Evolutionary conservation across 2,113 vertebrate genomes (phyloP), one percentile per base, ranked within the genome.

Genomic region (Xenopus tropicalis): DNA sequence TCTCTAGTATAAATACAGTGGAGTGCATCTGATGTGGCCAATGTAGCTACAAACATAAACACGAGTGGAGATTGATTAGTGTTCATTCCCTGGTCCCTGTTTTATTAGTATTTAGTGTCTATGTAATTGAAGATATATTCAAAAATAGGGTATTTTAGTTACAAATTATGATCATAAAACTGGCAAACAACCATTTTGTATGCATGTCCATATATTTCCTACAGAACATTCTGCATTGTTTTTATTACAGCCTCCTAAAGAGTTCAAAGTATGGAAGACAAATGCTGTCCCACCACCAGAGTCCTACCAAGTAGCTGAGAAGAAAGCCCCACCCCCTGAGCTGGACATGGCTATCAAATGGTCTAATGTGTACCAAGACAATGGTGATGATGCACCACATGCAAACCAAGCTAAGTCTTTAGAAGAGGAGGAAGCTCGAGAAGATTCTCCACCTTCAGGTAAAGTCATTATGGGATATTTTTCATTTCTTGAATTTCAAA

Each of bases 281-380:
- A 96, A 90, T 44, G 95, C 92, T 1, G 94, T 96, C 0, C 95
- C 96, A 0, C 95, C 96, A 1, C 96, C 96, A 0, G 92, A 95
- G 72, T 90, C 83, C 56, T 97, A 98, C 65, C 46, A 80, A 25
- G 43, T 86, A 1, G 93, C 94, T 84, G 94, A 89, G 86, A 94
- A 93, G 82, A 91, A 91, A 3, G 91, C 92, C 1, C 87, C 95
- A 0, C 93, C 93, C 0, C 92, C 93, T 0, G 95, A 95, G 29
- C 87, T 93, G 78, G 97, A 99, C 80, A 98, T 98, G 96, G 97
- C 97, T 20, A 97, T 98, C 46, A 99, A 98, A 73, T 98, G 97
- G 96, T 99, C 97, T 74, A 96, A 92, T 70, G 94, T 99, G 44
- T 99, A 99, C 14, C 94, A 98, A 78, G 96, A 99, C 88, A 98